Base-by-base conservation (phyloP, 2,797 vertebrate species). In the Megaceryle alcyon region DNA sequence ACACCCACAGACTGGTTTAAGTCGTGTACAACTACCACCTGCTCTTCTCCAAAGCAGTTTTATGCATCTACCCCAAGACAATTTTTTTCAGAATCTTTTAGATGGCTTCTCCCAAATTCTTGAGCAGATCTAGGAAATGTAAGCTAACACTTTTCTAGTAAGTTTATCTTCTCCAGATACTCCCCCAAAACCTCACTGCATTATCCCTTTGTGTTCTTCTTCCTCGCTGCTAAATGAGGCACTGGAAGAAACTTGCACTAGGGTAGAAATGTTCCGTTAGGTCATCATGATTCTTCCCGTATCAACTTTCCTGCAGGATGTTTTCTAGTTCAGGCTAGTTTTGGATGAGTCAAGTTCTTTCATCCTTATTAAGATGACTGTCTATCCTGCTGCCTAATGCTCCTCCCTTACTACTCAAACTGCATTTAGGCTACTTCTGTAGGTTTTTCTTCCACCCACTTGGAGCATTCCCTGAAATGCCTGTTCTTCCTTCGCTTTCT, bases 301-400 rank as follows among this genome's bases (percentile, higher is more conserved):
- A 76, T 82, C 86, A 64, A 3, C n/a, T 81, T 56, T 94, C 49
- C 59, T 72, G 66, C n/a, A 83, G 37, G 41, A 18, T 46, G 19
- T 94, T 90, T 75, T 72, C 22, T 87, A 82, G 65, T 91, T 60
- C 68, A 82, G 81, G 73, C 90, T 94, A 83, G 94, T 93, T 89
- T 92, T 83, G 53, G 28, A 79, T 93, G 85, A 92, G 78, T 96
- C 96, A 95, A 72, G 48, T 92, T 73, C 86, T 94, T 91, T 87
- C 61, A 86, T 91, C 85, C 73, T 82, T 80, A 63, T 70, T 92
- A 94, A 94, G 77, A 78, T 6, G 2, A 48, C 81, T 89, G 59
- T 71, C 86, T 92, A 20, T 76, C 82, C 59, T 57, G 29, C 51
- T 31, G 51, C 88, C 75, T 90, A 48, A 86, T 78, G 69, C 85